Evolutionary conservation across 1,140 invertebrate species (phyloP), one percentile per base, ranked within the genome.

Genomic region (Anoplophora glabripennis): DNA sequence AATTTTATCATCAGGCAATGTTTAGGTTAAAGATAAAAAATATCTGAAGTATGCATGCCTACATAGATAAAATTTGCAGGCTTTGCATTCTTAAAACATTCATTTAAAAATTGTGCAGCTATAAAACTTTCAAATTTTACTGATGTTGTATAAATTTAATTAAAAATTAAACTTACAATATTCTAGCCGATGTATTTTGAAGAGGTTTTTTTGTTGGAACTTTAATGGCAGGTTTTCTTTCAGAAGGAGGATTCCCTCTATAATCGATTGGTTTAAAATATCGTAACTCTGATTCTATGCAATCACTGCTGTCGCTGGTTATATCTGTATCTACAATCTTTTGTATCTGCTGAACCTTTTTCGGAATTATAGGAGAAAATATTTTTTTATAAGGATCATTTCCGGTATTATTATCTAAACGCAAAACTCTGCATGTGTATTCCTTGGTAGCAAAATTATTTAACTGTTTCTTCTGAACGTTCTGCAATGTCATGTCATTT

Each of bases 241-340:
- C 52, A 28, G 61, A 47, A 38, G 63, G 66, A 54, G 60, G 57
- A 40, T 60, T 64, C 18, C 42, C 54, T 10, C 60, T 51, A 47
- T 59, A 51, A 55, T 71, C 67, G 51, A 71, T 69, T 7, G 69
- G 69, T 56, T 71, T 71, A 51, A 71, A 71, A 55, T 71, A 71
- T 21, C 53, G 45, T 44, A 59, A 67, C 46, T 71, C 69, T 18
- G 64, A 63, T 40, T 71, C 69, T 35, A 68, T 71, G 45, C 59
- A 62, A 56, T 69, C 62, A 61, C 65, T 69, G 17, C 63, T 62
- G 49, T 66, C 63, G 52, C 63, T 59, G 40, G 15, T 8, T 12
- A 17, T 18, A 36, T 59, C 57, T 10, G 36, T 45, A 28, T 59
- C 57, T 28, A 48, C 45, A 34, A 63, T 59, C 37, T 65, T 62